Conservation (phyloP, 2,797 vertebrate species). For the Pipistrellus nathusii region DNA sequence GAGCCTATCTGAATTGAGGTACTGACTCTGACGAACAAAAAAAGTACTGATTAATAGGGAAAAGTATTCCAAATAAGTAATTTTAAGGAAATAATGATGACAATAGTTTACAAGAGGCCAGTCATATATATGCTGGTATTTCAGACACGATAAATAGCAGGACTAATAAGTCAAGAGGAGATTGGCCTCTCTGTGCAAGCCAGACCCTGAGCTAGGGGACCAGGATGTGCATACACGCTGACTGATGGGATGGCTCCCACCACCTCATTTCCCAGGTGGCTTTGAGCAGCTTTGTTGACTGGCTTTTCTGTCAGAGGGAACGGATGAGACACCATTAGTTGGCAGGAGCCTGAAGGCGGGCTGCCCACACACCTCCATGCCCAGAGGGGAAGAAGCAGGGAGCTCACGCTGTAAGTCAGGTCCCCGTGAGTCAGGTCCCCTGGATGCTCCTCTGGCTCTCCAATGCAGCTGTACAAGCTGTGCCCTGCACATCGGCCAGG, state of each 20-base stretch:
- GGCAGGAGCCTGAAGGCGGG: background rate
- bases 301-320: background rate
- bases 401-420: background rate
- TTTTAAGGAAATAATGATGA: conserved; percentile 23
- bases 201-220: background rate
- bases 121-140: background rate
- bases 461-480: background rate
- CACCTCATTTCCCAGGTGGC: background rate
- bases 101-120: conserved; percentile 15
- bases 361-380: background rate
- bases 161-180: background rate
- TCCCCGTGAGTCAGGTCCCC: background rate
- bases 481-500: too few relatives aligned
- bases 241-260: background rate
- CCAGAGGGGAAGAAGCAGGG: background rate
- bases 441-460: background rate
- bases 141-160: background rate
- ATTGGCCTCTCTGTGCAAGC: background rate
- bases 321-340: background rate
- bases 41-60: background rate
- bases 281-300: background rate
- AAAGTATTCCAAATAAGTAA: background rate
- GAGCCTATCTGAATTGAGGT: background rate
- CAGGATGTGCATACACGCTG: background rate
- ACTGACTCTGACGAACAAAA: conserved; percentile 16